Evolutionary conservation across 2,888 invertebrate genomes (phyloP), one percentile per base, ranked within the genome.

Genomic region (Papilio gigon): DNA sequence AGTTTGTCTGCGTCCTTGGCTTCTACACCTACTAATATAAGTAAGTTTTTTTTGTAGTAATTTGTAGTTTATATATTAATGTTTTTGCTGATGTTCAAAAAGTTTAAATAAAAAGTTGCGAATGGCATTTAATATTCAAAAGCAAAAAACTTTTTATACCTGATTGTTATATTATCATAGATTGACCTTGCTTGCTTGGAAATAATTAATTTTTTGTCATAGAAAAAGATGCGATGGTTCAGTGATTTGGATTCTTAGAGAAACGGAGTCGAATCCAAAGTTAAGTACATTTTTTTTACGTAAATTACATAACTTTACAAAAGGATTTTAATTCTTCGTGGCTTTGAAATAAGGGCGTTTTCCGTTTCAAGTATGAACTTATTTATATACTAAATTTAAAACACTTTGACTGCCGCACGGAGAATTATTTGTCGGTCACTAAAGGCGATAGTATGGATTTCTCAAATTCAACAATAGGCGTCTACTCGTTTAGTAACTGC

Each of bases 1-100:
- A 87, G 84, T 84, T 81, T 80, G 82, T 83, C 80, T 25, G 59
- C 67, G 61, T 69, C 68, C 72, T 69, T 64, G 72, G 64, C 67
- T 76, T 76, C 65, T 44, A 62, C 81, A 80, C 82, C 83, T 76
- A 83, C 81, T 62, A 40, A 56, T 64, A 50, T 50, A n/a, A 9
- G 50, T 44, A 33, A n/a, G 27, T 65, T 75, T 77, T 72, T 73
- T 75, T 73, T 72, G 59, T 68, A 56, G 8, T 50, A 70, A 67
- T 62, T 62, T 67, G 66, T 63, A 42, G 42, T 50, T 53, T 25
- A 42, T 30, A n/a, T 27, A 22, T 44, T 42, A 25, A 25, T 12
- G 53, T 67, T 59, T 59, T 64, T 58, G 56, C 30, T 42, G 11
- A 56, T 42, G 42, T 30, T 53, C 40, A 53, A 53, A 53, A 33